A percentile compares a stretch with the other conserved stretches of the same genome.
Evolutionary conservation across 2,797 vertebrate genomes (phyloP).

Genomic region (Poecilia wingei): DNA sequence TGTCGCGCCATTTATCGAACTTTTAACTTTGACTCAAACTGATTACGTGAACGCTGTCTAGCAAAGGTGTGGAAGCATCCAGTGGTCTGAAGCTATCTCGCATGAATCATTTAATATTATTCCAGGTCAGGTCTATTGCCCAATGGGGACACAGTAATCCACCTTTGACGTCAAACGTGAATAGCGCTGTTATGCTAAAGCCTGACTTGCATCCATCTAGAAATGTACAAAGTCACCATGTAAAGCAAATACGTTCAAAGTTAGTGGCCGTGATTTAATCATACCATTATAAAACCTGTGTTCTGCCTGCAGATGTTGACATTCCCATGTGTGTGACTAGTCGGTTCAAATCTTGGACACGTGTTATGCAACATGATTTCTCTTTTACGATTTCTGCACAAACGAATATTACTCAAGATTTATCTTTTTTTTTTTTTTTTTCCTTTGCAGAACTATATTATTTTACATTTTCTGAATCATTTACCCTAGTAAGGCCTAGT

Average conservation of each 20-base stretch:
- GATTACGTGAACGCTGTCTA: conserved; percentile 57
- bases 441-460: not conserved
- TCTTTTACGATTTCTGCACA: not conserved
- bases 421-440: not conserved
- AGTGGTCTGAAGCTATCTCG: conserved; percentile 17
- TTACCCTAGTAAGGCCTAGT: not conserved
- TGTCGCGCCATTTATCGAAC: conserved; percentile 69
- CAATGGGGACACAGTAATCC: not conserved
- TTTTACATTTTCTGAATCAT: not conserved
- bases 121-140: not conserved
- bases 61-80: conserved; percentile 33
- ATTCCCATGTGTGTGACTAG: not conserved
- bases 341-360: not conserved
- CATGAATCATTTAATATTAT: conserved; percentile 22
- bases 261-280: not conserved
- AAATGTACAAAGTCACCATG: not conserved
- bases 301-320: not conserved
- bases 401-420: not conserved
- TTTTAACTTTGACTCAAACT: conserved; percentile 60
- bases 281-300: not conserved
- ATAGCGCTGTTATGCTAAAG: not conserved
- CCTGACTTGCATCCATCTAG: not conserved
- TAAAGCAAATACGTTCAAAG: not conserved
- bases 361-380: not conserved
- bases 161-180: not conserved